A percentile compares a stretch with the other conserved stretches of the same genome.
Evolutionary conservation across 2,113 vertebrate species (phyloP).

Genomic region (Lichenostomus cassidix): DNA sequence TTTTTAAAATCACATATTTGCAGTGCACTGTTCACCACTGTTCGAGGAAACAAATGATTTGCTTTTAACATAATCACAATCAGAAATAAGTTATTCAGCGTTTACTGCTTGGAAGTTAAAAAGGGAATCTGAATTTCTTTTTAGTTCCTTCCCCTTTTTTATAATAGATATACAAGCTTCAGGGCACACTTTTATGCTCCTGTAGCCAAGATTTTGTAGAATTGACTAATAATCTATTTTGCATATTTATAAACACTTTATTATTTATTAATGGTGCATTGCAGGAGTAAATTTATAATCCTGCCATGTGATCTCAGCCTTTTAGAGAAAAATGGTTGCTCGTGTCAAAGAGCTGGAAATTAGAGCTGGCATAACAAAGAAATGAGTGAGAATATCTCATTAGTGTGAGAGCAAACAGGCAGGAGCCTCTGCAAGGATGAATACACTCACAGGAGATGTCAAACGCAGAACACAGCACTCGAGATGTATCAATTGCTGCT

Average conservation of each 20-base stretch:
- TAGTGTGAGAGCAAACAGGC: slow-evolving; percentile 18
- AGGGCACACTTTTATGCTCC: slow-evolving; percentile 61
- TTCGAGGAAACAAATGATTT: slow-evolving; percentile 63
- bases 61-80: slow-evolving; percentile 62
- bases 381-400: slow-evolving; percentile 14
- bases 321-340: slow-evolving; percentile 52
- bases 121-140: slow-evolving; percentile 65
- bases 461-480: not conserved
- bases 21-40: not conserved
- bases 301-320: slow-evolving; percentile 42
- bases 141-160: slow-evolving; percentile 14
- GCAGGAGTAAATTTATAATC: slow-evolving; percentile 70
- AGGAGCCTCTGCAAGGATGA: not conserved
- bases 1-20: slow-evolving; percentile 46
- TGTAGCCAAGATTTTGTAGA: slow-evolving; percentile 56
- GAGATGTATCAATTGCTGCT: not conserved
- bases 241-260: slow-evolving; percentile 78
- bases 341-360: slow-evolving; percentile 17
- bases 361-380: not conserved
- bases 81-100: slow-evolving; percentile 62
- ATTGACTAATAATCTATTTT: slow-evolving; percentile 75
- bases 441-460: not conserved
- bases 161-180: slow-evolving; percentile 51
- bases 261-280: slow-evolving; percentile 74
- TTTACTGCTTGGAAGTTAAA: slow-evolving; percentile 58